Evolutionary conservation across 2,888 invertebrate genomes (phyloP), one percentile per base, ranked within the genome.

Genomic region (Tinea pellionella): DNA sequence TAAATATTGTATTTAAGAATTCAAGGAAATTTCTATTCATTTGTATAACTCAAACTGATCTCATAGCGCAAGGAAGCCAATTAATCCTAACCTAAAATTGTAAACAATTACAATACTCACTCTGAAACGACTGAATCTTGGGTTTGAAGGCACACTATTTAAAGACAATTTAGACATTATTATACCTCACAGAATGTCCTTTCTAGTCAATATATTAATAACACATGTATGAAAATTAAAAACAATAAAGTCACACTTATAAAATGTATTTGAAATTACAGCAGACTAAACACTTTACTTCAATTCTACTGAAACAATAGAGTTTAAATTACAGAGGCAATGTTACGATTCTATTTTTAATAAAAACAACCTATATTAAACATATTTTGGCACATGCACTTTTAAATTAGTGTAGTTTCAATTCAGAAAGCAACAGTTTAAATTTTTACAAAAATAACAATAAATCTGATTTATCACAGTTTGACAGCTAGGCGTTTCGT

Each of bases 161-260:
- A 88, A 74, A 65, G 87, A 87, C 67, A 79, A 80, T 69, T 85
- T 85, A 65, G 87, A 88, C 87, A 88, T 88, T 65, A 74, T 78
- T 65, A 65, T 24, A 24, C 19, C n/a, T 24, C 53, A 53, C 24
- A 53, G n/a, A 53, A 66, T 62, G 64, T 67, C n/a, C n/a, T n/a
- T n/a, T 64, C 24, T 13, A 47, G 47, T 47, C 47, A 16, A 47
- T 47, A 47, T 1, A 2, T 47, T 47, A 47, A 47, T n/a, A 15
- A 47, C 16, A 47, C 16, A 15, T 15, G 3, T 18, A 12, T 13
- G n/a, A n/a, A n/a, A n/a, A n/a, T n/a, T n/a, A 24, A 18, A 9
- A 18, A 24, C 24, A 53, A 2, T 53, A 53, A n/a, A 53, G 53
- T 47, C 15, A 53, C 24, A 12, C 53, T 58, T 16, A 61, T 42